Evolutionary conservation across 1,140 invertebrate genomes (phyloP).

Genomic region (Calephelis virginiensis): DNA sequence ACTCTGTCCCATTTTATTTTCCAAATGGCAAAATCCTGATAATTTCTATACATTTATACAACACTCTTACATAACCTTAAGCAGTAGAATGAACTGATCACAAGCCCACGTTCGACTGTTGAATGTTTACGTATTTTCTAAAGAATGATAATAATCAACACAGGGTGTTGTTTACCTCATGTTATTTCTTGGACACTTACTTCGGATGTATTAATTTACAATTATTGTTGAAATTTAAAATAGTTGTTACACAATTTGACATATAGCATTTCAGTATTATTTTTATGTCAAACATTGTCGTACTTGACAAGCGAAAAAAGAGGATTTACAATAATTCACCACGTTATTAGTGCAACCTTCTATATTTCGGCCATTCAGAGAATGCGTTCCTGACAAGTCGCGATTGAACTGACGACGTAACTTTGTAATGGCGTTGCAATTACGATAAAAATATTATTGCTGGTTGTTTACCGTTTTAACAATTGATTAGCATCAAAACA

Average conservation of each 20-base stretch:
- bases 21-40: conserved; percentile 51
- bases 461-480: too few relatives aligned
- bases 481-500: too few relatives aligned
- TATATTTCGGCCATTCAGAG: too few relatives aligned
- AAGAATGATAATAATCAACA: conserved; percentile 39
- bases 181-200: conserved; percentile 22
- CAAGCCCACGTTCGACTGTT: conserved; percentile 4
- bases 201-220: neutral
- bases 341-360: too few relatives aligned
- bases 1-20: conserved; percentile 56
- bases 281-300: too few relatives aligned
- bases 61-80: conserved; percentile 17
- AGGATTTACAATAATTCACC: too few relatives aligned
- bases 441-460: too few relatives aligned
- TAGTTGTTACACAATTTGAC: neutral
- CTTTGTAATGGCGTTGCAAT: too few relatives aligned
- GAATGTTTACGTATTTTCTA: conserved; percentile 28
- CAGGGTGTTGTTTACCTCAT: conserved; percentile 36
- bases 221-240: neutral
- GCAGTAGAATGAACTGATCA: neutral
- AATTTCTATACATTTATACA: conserved; percentile 42
- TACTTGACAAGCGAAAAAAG: too few relatives aligned
- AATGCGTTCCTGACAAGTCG: too few relatives aligned
- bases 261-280: neutral
- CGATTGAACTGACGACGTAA: too few relatives aligned